These are phyloP conservation scores for Plumapathes pennacea DNA, from an alignment of 92 coral and sea anemone species.

Conservation along the genomic window DNA sequence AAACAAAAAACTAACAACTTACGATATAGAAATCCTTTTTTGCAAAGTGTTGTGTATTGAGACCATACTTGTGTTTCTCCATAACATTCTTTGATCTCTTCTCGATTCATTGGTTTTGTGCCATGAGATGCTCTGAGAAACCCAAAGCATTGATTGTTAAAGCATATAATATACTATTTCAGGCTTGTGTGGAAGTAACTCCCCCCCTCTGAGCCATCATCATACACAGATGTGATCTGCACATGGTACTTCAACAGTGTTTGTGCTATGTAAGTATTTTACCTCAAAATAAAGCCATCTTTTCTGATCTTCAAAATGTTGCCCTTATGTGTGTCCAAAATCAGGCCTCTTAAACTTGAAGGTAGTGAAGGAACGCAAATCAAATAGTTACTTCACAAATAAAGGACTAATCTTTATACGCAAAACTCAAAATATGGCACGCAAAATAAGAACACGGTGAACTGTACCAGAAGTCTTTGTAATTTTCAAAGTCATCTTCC, in stretches of 20 bases:
- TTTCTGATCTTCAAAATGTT: conserved; percentile 78
- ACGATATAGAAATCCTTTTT: too few species aligned
- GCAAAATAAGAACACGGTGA: background rate
- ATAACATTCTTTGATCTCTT: conserved; percentile 64
- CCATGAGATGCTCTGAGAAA: conserved; percentile 97
- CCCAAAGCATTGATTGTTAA: too few species aligned
- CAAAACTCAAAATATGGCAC: background rate
- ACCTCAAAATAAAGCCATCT: conserved; percentile 93
- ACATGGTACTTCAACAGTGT: too few species aligned
- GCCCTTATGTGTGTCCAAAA: conserved; percentile 79
- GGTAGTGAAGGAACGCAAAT: background rate
- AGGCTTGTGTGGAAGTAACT: too few species aligned
- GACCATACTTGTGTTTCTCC: conserved; percentile 72
- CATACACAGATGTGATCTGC: too few species aligned
- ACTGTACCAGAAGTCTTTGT: conserved; percentile 74
- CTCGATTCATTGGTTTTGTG: conserved; percentile 62
- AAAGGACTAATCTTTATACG: too few species aligned
- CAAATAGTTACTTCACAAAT: too few species aligned
- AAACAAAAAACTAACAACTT: too few species aligned
- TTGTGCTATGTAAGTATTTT: background rate
- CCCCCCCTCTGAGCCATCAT: too few species aligned
- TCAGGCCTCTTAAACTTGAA: conserved; percentile 82
- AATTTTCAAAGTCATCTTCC: conserved; percentile 62
- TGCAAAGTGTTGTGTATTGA: too few species aligned
- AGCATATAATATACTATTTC: too few species aligned